Base-by-base conservation (phyloP, 1,140 invertebrate species). In the Diabrotica undecimpunctata region DNA sequence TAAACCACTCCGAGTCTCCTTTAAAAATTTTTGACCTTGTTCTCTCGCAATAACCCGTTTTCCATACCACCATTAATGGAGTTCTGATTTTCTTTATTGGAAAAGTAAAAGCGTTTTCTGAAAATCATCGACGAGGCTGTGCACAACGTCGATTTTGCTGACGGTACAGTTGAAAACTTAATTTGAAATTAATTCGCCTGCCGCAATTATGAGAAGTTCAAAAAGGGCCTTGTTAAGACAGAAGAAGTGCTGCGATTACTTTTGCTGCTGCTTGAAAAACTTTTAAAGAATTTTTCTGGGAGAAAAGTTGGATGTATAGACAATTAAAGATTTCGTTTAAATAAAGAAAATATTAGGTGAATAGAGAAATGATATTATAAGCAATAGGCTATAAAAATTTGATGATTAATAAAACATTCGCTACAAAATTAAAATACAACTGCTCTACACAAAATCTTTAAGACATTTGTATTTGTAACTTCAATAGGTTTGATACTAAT, bases 201-300 rank as follows among this genome's bases (percentile, higher is more conserved):
- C 36, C 37, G 37, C 55, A 41, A 57, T 57, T 37, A 57, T 36
- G 55, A 57, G 37, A 8, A 57, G 36, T 38, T 57, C 12, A 41
- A 57, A 25, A 38, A 57, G 37, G 36, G n/a, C 37, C 36, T 41
- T 57, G 37, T 57, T 6, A 57, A 37, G 55, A 37, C 25, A 8
- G 35, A 12, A 39, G 8, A 57, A 57, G 55, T 37, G 55, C 55
- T 57, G 54, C 59, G 7, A 52, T 13, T 35, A 38, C 35, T 51
- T 35, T 35, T 10, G n/a, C 41, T 8, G n/a, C 8, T 46, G n/a
- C n/a, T 46, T 46, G 41, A 8, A 46, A 46, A 10, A 46, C 41
- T 46, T 46, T n/a, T 4, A 46, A 46, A 8, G n/a, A 10, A 46
- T 46, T 46, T 6, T 46, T 46, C n/a, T 6, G 41, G 5, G 41